Evolutionary conservation across 2,888 invertebrate species (phyloP), one percentile per base, ranked within the genome.

Genomic region (Tiliacea aurago): DNA sequence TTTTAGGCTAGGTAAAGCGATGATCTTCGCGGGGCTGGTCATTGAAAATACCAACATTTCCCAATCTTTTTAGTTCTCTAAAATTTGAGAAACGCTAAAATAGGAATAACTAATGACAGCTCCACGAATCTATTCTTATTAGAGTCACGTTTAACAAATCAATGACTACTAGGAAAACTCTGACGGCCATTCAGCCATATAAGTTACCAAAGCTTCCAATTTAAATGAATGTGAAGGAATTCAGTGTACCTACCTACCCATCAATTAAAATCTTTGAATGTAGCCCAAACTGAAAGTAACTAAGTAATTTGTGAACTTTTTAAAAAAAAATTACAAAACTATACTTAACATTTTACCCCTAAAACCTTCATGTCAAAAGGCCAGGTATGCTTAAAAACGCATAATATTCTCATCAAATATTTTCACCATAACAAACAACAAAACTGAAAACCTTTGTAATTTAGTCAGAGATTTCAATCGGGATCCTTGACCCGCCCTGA

Each of bases 401-500:
- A 81, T 75, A 69, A 66, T 58, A 18, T 71, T n/a, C n/a, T n/a
- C 73, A 82, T 73, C 55, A 69, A 73, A 81, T 70, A 65, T 75
- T 76, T 72, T 58, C 45, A 63, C 23, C 41, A 10, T 62, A 63
- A 53, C 67, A 69, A 58, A 58, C 53, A 18, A 64, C 65, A 41
- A 33, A 61, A 78, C 59, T 41, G 61, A 71, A 59, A 75, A 59
- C 51, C 64, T 73, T 73, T 43, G 70, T 80, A 66, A 73, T 73
- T 81, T 79, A 73, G 49, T 68, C 13, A 11, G 69, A 84, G 86
- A 86, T 85, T 82, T 61, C 79, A 67, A 85, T 86, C 86, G 13
- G 49, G 49, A 61, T 76, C 84, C 82, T 86, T 81, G 85, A 81
- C 82, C 85, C 37, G 53, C 10, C 65, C 62, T 77, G 47, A 78